A percentile compares a stretch with the other conserved stretches of the same genome.
phyloP scores from a whole-genome alignment of 2,888 invertebrate genomes.

The Helleia helle region DNA sequence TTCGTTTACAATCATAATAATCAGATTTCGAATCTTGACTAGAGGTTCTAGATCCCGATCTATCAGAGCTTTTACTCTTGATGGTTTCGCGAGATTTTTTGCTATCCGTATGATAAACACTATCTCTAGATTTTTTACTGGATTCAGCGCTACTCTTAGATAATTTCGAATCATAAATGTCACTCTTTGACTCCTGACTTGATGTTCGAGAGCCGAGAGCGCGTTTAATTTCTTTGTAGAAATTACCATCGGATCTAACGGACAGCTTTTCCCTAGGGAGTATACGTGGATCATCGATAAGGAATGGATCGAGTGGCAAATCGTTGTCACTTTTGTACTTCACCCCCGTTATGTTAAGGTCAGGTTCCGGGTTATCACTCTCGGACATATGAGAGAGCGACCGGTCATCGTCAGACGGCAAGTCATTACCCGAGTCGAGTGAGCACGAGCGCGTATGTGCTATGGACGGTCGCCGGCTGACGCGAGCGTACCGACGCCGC shows the following conservation, averaged over 20 bases:
- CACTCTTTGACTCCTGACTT: conserved; percentile 81
- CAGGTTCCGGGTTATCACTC: conserved; percentile 66
- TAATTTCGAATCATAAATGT: conserved; percentile 78
- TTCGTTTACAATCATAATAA: conserved; percentile 78
- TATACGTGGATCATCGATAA: conserved; percentile 84
- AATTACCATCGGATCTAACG: conserved; percentile 81
- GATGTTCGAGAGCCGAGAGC: conserved; percentile 78
- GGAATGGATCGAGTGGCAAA: conserved; percentile 83
- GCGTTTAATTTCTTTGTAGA: conserved; percentile 80
- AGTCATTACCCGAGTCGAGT: conserved; percentile 83
- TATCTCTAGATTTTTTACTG: conserved; percentile 77
- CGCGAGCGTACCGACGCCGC: conserved; percentile 42
- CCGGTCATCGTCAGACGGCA: conserved; percentile 82
- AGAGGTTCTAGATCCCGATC: conserved; percentile 77
- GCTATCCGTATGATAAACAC: conserved; percentile 78
- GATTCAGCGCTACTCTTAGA: conserved; percentile 78
- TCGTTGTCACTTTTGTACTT: conserved; percentile 80
- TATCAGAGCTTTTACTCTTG: conserved; percentile 76
- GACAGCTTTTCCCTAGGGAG: conserved; percentile 81
- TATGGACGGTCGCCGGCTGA: conserved; percentile 29
- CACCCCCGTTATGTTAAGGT: conserved; percentile 72
- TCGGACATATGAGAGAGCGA: conserved; percentile 71
- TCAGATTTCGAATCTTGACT: conserved; percentile 83
- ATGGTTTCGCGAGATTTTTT: conserved; percentile 78
- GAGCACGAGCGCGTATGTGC: conserved; percentile 76